Evolutionary conservation across 2,888 invertebrate species (phyloP), one percentile per base, ranked within the genome.

Genomic region (Schizaphis graminum): DNA sequence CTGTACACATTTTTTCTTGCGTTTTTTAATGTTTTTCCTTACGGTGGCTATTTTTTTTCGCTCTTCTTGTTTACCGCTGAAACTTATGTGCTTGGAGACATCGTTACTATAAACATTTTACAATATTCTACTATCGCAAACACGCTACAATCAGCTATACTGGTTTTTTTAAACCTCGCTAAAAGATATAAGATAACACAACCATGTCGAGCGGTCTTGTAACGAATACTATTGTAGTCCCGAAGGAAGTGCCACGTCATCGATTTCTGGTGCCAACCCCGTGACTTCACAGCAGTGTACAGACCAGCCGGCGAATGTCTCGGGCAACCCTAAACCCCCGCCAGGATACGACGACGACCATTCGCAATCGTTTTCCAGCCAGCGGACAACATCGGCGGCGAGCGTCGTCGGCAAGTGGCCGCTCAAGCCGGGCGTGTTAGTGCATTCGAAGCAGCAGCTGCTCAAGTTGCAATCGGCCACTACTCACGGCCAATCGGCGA

Each of bases 371-470:
- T 28, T 67, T 13, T 41, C 77, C n/a, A n/a, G 47, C 26, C 89
- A 49, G 44, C 84, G 44, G 47, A 47, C 84, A n/a, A 28, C 67
- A 8, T 53, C 92, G 8, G 56, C 41, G 7, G 35, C 93, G 13
- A 24, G 93, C 89, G 93, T 89, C n/a, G 97, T 97, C 8, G 97
- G 96, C 95, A 97, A 98, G 95, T 98, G 98, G 98, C 98, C 98
- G 21, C 96, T 98, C 94, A 97, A 98, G 95, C 98, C 98, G 5
- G 98, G 98, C 92, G 98, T 98, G 93, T 96, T 98, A 95, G 97
- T 98, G 91, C 98, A 98, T 96, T 97, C 98, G 49, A 98, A 98
- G 96, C 94, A 94, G 35, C 94, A 93, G 10, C 2, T 85, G 41
- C 91, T 53, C 44, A 94, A 93, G 97, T 94, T 95, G 95, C 95